Conservation (phyloP, 2,113 vertebrate genomes). For the Miniopterus natalensis region DNA sequence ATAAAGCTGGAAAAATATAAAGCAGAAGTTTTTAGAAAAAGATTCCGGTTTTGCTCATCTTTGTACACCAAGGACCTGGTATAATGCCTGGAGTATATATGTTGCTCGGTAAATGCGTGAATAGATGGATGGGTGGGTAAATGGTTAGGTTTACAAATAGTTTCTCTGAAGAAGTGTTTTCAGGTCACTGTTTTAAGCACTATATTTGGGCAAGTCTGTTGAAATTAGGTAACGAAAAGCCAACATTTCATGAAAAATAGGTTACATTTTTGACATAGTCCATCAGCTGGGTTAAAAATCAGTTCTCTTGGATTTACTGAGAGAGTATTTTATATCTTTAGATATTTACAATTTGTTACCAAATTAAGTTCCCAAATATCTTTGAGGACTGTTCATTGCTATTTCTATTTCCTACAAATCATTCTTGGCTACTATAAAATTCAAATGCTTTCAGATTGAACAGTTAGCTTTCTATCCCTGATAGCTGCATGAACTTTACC, state of each 20-base stretch:
- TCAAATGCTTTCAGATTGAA: not conserved
- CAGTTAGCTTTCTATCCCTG: not conserved
- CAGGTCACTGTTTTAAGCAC: not conserved
- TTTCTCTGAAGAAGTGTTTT: conserved; percentile 13
- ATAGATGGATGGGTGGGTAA: not conserved
- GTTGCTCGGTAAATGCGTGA: not conserved
- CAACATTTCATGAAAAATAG: not conserved
- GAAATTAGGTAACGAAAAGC: conserved; percentile 15
- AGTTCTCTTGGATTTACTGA: not conserved
- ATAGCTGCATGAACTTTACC: not conserved
- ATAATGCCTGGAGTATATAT: not conserved
- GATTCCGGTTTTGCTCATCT: not conserved
- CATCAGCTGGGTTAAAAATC: not conserved
- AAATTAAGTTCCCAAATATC: not conserved
- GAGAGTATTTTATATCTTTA: not conserved
- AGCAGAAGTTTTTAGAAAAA: not conserved
- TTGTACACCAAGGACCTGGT: not conserved
- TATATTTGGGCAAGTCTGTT: not conserved
- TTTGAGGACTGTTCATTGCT: not conserved
- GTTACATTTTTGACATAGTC: not conserved
- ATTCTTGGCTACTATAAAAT: not conserved
- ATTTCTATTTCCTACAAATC: not conserved
- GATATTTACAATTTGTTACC: not conserved
- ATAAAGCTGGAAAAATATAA: not conserved
- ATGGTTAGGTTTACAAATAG: not conserved